Conservation (phyloP, 2,113 vertebrate genomes). For the Strix uralensis region DNA sequence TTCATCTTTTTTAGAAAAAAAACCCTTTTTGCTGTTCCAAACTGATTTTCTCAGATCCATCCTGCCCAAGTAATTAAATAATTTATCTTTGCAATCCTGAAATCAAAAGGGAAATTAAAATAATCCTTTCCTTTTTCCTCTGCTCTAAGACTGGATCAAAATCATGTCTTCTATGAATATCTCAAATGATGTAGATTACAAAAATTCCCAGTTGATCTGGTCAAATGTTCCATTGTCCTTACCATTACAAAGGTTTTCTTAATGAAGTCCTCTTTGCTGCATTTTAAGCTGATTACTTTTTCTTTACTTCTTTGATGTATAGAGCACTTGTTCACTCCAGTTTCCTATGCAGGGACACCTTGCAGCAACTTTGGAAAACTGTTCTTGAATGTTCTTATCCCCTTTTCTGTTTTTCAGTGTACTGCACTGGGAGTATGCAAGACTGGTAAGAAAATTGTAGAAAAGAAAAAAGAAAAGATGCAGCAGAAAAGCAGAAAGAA, state of each 20-base stretch:
- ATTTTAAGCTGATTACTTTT: not conserved
- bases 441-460: not conserved
- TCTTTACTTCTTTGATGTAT: not conserved
- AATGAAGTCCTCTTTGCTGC: not conserved
- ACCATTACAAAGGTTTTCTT: not conserved
- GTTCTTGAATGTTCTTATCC: not conserved
- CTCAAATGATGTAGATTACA: not conserved
- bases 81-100: not conserved
- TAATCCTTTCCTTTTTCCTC: not conserved
- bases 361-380: not conserved
- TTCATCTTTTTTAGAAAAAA: not conserved
- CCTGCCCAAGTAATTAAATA: not conserved
- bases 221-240: not conserved
- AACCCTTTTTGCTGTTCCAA: not conserved
- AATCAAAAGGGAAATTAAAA: not conserved
- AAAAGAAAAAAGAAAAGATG: not conserved
- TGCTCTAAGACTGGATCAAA: not conserved
- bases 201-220: not conserved
- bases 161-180: not conserved
- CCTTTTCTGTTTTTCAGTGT: not conserved
- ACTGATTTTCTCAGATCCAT: not conserved
- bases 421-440: not conserved
- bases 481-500: not conserved
- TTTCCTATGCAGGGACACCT: not conserved
- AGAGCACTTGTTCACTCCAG: not conserved